Conservation (phyloP, 1,140 invertebrate species). For the Pantala flavescens region DNA sequence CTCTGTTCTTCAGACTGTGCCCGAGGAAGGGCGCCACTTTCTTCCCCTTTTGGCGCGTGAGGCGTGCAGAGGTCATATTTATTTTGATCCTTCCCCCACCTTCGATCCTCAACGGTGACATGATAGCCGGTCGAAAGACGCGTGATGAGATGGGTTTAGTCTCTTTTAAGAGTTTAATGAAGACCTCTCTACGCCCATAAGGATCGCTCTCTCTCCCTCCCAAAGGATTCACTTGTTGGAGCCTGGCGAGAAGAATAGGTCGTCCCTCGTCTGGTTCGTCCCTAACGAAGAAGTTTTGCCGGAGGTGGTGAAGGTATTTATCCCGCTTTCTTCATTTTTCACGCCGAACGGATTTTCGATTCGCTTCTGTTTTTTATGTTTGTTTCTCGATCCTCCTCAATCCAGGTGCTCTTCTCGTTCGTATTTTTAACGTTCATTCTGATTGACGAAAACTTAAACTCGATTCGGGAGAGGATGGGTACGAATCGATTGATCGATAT, state of each 20-base stretch:
- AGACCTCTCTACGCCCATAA: neutral
- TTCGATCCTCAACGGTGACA: neutral
- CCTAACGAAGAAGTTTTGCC: neutral
- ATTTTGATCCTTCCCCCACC: neutral
- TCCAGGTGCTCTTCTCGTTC: too few species aligned
- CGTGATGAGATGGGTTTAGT: neutral
- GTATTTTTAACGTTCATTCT: too few species aligned
- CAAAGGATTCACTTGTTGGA: neutral
- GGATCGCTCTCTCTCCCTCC: neutral
- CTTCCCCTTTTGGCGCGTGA: neutral
- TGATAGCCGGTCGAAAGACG: neutral
- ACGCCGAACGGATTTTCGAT: too few species aligned
- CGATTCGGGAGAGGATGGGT: too few species aligned
- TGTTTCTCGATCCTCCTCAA: too few species aligned
- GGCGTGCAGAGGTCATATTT: slow-evolving; percentile 4
- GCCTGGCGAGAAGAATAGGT: neutral
- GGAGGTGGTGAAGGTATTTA: neutral
- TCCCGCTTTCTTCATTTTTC: too few species aligned
- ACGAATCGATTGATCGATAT: too few species aligned
- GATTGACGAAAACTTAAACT: too few species aligned
- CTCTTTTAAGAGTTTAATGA: slow-evolving; percentile 8
- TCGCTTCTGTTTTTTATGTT: too few species aligned
- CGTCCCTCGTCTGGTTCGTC: neutral
- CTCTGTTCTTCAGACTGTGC: neutral
- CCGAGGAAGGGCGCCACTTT: neutral